Base-by-base conservation (phyloP, 2,888 invertebrate genomes). In the Campoplex nolae region DNA sequence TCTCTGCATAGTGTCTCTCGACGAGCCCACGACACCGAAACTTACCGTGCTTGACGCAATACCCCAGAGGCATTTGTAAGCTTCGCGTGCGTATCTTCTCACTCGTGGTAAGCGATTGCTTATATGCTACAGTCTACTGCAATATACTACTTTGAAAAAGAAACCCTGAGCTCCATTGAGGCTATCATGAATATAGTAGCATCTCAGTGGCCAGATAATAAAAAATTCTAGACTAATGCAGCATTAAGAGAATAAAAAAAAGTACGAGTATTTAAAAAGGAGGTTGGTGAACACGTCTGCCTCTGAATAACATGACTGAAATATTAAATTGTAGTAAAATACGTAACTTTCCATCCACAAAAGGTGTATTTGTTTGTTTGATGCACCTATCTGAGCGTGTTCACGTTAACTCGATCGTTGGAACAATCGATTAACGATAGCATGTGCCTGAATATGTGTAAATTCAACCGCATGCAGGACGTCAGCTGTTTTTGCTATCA, bases 291-390 rank as follows among this genome's bases (percentile, higher is more conserved):
- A 16, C 16, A 23, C 73, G 75, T 88, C 88, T 90, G 84, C 89
- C 88, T 89, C 28, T 68, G 73, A 90, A 92, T 92, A 92, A 89
- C 90, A 62, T 32, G 6, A 6, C 87, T 87, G 87, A 86, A 90
- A 91, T 90, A 92, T 92, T 92, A 91, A 93, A 93, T 93, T 92
- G 90, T 92, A 91, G 90, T 85, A 88, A 90, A 89, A 90, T 89
- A 89, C 74, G 88, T 88, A 90, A 91, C 91, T 92, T 92, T 91
- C 85, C 91, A 91, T 90, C 91, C 89, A 91, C 92, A 92, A 92
- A 92, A 92, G 23, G 23, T 85, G 11, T 45, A 45, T 3, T 45
- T 3, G 11, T 45, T 45, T 45, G 45, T 45, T 45, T 11, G 13
- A 45, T 45, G 11, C 9, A 1, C 0, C 13, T 13, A 45, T 6